Percentiles rank a stretch among this genome's conserved stretches.
Conservation (phyloP, 2,888 invertebrate genomes). For the Sinopyrophorus schimmeli region DNA sequence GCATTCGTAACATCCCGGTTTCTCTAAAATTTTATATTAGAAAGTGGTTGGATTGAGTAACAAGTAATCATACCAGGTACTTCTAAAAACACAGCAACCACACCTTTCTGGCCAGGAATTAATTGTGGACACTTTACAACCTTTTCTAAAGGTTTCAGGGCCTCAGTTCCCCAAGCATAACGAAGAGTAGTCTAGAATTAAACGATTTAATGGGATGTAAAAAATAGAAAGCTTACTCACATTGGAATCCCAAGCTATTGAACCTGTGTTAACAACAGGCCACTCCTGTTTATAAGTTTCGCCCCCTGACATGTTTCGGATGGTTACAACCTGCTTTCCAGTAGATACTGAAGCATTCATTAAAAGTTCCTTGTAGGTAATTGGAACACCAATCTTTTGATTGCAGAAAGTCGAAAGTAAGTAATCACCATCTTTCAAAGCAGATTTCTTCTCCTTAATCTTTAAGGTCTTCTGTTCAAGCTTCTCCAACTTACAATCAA, state of each 20-base stretch:
- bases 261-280: slow-evolving; percentile 53
- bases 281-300: slow-evolving; percentile 52
- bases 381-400: slow-evolving; percentile 1
- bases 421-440: slow-evolving; percentile 41
- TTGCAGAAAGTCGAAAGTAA: slow-evolving; percentile 13
- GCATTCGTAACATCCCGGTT: slow-evolving; percentile 53
- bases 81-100: slow-evolving; percentile 47
- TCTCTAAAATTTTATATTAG: slow-evolving; percentile 36
- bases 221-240: slow-evolving; percentile 37
- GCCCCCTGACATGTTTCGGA: slow-evolving; percentile 48
- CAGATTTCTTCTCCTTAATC: slow-evolving; percentile 52
- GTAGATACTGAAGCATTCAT: slow-evolving; percentile 38
- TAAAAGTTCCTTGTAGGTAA: slow-evolving; percentile 15
- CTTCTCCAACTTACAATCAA: slow-evolving; percentile 53
- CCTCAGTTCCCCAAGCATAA: slow-evolving; percentile 54
- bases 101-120: slow-evolving; percentile 51
- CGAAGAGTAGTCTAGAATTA: slow-evolving; percentile 51
- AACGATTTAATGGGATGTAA: slow-evolving; percentile 6
- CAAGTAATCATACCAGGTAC: slow-evolving; percentile 49
- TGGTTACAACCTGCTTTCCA: slow-evolving; percentile 22
- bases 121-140: slow-evolving; percentile 49
- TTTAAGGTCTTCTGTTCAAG: slow-evolving; percentile 53
- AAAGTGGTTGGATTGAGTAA: background rate
- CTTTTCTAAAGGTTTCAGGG: slow-evolving; percentile 47
- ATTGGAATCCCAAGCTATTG: slow-evolving; percentile 48